Percentiles rank a stretch among this genome's conserved stretches.
Evolutionary conservation across 2,113 vertebrate species (phyloP).

Genomic region (Phalacrocorax pelagicus): DNA sequence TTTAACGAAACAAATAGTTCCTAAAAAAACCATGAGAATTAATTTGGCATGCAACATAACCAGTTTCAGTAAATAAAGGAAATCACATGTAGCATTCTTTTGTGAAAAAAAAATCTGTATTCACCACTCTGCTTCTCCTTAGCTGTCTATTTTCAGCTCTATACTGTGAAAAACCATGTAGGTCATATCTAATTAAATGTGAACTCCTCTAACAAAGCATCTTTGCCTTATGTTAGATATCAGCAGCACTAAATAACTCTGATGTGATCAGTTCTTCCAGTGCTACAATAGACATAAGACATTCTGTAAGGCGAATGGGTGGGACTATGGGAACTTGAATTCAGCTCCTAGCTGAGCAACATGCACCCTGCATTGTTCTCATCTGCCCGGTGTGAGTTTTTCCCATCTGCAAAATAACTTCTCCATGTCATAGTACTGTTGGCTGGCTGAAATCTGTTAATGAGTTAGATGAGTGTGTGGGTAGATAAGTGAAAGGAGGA

Average conservation of each 20-base stretch:
- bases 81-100: background rate
- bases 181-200: background rate
- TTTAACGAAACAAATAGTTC: background rate
- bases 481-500: background rate
- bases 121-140: background rate
- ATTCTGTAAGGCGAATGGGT: background rate
- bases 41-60: background rate
- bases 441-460: background rate
- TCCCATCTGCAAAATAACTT: background rate
- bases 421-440: background rate
- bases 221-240: background rate
- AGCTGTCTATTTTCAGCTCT: background rate
- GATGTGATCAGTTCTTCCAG: background rate
- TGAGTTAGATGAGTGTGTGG: background rate
- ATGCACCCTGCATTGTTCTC: background rate
- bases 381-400: background rate
- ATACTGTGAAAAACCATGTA: background rate
- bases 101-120: background rate
- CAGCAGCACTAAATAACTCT: background rate
- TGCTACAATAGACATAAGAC: fast-evolving
- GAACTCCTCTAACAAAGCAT: background rate
- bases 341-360: background rate
- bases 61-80: conserved; percentile 24
- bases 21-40: background rate
- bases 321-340: background rate